Conservation (phyloP, 2,113 vertebrate genomes). For the Poicephalus gulielmi region DNA sequence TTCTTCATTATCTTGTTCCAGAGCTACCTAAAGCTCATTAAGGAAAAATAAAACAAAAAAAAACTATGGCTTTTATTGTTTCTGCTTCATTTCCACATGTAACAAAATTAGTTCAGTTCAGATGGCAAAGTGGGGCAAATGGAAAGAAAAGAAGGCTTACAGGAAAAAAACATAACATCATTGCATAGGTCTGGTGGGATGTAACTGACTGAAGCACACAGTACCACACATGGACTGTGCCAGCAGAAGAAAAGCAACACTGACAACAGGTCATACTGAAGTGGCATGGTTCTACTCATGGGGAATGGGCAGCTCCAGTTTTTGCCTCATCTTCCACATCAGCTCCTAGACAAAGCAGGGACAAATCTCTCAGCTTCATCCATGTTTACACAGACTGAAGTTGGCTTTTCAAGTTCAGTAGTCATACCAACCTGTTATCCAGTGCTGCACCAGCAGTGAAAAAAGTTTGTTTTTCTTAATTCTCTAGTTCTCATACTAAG, state of each 20-base stretch:
- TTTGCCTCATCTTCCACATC: not conserved
- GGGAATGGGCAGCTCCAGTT: not conserved
- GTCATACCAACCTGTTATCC: not conserved
- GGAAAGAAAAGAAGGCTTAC: not conserved
- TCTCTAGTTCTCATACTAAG: not conserved
- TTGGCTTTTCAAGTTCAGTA: not conserved
- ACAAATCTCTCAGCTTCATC: not conserved
- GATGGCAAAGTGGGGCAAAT: not conserved
- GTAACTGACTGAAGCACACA: not conserved
- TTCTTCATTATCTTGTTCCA: not conserved
- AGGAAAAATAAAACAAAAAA: not conserved
- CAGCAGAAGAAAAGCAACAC: not conserved
- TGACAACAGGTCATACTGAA: not conserved
- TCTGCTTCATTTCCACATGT: not conserved
- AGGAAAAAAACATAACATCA: not conserved
- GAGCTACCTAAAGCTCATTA: not conserved
- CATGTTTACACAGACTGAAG: not conserved
- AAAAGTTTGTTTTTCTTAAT: not conserved
- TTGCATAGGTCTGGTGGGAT: not conserved
- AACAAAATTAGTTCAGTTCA: not conserved
- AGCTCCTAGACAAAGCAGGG: not conserved
- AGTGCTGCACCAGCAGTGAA: not conserved
- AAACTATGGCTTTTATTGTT: not conserved
- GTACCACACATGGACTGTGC: fast-evolving
- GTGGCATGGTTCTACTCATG: not conserved